Evolutionary conservation across 2,888 invertebrate genomes (phyloP).

Genomic region (Lycia hirtaria): DNA sequence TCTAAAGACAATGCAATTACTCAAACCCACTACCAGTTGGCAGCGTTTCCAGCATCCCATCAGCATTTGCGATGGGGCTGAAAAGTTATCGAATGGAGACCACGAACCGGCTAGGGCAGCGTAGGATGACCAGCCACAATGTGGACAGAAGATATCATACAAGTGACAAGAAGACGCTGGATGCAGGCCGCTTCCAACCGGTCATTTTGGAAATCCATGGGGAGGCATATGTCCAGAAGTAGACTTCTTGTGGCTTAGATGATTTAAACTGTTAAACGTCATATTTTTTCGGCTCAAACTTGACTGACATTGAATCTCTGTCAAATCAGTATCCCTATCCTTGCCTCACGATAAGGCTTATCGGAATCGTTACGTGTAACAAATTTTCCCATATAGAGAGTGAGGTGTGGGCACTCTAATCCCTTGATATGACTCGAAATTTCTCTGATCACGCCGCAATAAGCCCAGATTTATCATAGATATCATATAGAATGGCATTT

Average conservation of each 20-base stretch:
- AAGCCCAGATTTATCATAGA: conserved; percentile 71
- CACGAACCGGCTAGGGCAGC: too few relatives aligned
- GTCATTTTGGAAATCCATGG: too few relatives aligned
- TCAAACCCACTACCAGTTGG: too few relatives aligned
- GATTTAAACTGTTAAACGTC: not conserved
- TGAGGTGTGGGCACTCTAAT: conserved; percentile 55
- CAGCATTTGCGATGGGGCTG: too few relatives aligned
- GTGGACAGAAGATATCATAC: too few relatives aligned
- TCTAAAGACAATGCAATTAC: too few relatives aligned
- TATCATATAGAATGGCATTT: conserved; percentile 63
- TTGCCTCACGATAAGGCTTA: conserved; percentile 6
- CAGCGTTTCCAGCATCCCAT: too few relatives aligned
- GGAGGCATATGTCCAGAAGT: too few relatives aligned
- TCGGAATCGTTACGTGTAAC: conserved; percentile 17
- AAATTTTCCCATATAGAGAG: conserved; percentile 17
- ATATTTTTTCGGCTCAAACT: not conserved
- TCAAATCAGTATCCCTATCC: conserved; percentile 11
- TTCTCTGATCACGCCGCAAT: conserved; percentile 63
- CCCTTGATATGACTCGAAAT: conserved; percentile 48
- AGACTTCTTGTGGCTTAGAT: not conserved
- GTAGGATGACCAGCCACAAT: too few relatives aligned
- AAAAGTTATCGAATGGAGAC: too few relatives aligned
- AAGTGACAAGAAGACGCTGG: too few relatives aligned
- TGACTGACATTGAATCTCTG: not conserved
- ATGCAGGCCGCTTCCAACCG: too few relatives aligned